Evolutionary conservation across 2,113 vertebrate genomes (phyloP).

Genomic region (Raja brachyura): DNA sequence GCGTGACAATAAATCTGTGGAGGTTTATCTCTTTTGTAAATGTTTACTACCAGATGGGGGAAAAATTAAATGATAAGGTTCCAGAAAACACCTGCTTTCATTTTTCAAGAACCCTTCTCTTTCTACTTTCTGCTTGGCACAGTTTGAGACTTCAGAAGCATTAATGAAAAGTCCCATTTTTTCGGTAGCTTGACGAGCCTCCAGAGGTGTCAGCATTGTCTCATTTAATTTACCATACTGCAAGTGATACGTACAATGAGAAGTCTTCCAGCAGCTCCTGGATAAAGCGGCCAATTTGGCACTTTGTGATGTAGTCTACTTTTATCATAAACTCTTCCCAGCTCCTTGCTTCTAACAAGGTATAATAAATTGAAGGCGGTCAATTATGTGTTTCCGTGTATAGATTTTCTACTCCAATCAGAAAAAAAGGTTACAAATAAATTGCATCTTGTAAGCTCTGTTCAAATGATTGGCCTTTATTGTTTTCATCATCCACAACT

Average conservation of each 20-base stretch:
- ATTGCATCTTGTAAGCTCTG: background rate
- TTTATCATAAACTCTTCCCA: background rate
- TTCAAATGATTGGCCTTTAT: background rate
- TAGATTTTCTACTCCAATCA: slow-evolving; percentile 1
- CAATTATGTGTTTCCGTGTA: background rate
- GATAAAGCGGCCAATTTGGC: background rate
- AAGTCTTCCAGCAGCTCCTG: background rate
- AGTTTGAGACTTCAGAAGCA: background rate
- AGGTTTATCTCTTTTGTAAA: background rate
- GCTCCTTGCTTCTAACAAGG: slow-evolving; percentile 7
- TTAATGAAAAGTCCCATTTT: background rate
- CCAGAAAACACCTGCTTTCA: slow-evolving; percentile 7
- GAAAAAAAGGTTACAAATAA: background rate
- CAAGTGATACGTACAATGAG: background rate
- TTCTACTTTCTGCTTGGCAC: background rate
- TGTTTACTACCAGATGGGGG: too few relatives aligned
- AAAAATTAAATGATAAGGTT: background rate
- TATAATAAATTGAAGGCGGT: background rate
- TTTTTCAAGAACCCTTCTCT: background rate
- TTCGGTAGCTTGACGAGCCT: background rate
- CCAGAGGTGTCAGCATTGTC: background rate
- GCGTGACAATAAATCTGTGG: background rate
- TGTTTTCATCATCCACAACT: slow-evolving; percentile 14
- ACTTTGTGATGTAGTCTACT: background rate
- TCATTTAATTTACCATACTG: background rate